A percentile compares a stretch with the other conserved stretches of the same genome.
phyloP scores from a whole-genome alignment of 2,888 invertebrate genomes.

The Macrophya alboannulata region DNA sequence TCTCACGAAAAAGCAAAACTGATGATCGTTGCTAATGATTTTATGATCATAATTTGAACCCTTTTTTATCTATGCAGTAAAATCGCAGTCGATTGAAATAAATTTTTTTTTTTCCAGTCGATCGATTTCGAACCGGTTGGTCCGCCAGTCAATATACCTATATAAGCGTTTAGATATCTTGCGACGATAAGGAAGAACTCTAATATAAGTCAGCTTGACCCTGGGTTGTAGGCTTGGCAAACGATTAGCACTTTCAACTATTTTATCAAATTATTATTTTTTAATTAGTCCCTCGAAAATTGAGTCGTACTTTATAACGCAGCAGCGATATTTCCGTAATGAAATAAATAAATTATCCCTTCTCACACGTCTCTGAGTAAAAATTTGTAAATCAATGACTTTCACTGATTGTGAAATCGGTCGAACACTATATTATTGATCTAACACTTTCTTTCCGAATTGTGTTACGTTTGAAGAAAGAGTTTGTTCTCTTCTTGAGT shows the following conservation, averaged over 20 bases:
- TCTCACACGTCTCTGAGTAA: neutral
- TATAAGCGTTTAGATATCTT: constrained; percentile 4
- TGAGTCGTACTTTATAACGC: neutral
- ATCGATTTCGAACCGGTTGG: neutral
- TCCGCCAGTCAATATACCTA: neutral
- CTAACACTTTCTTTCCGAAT: neutral
- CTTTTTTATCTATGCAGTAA: neutral
- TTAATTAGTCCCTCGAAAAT: neutral
- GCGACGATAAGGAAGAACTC: constrained; percentile 14
- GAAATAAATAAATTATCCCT: neutral
- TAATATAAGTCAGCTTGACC: neutral
- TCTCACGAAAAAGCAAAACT: neutral
- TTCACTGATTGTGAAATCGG: neutral
- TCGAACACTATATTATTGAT: neutral
- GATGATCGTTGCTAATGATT: neutral
- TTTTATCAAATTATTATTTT: neutral
- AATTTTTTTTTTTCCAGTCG: neutral
- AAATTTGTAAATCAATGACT: neutral
- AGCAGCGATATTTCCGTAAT: neutral
- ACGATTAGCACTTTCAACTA: neutral
- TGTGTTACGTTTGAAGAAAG: neutral
- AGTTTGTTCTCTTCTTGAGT: too few species aligned
- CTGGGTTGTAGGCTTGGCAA: neutral
- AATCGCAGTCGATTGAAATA: constrained; percentile 11
- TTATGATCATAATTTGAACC: neutral